Conservation (phyloP, 1,140 invertebrate genomes). For the Aphelinus certus region DNA sequence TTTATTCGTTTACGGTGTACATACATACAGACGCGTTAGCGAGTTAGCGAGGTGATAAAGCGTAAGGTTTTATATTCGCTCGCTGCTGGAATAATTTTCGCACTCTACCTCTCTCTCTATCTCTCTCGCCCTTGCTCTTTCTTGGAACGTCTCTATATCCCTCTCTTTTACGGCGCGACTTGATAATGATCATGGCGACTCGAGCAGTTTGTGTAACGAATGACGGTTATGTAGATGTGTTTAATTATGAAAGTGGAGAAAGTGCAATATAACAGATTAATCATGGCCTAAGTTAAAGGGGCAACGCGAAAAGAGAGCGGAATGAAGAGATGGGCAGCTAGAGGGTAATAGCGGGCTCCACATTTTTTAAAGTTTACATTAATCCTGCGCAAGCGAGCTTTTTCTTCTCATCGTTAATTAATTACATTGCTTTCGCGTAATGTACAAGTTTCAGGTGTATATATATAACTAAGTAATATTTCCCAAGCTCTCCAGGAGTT, state of each 20-base stretch:
- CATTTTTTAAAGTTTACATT: conserved; percentile 17
- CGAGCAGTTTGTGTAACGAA: conserved; percentile 19
- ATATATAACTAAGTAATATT: no score
- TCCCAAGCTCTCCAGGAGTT: no score
- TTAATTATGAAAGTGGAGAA: conserved; percentile 25
- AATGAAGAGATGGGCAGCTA: no score
- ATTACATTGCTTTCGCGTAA: not conserved
- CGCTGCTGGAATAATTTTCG: not conserved
- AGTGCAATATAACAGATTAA: conserved; percentile 25
- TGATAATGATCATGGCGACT: conserved; percentile 23
- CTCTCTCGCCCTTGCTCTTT: not conserved
- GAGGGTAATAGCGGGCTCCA: not conserved
- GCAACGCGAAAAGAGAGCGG: not conserved
- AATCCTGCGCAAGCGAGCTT: not conserved
- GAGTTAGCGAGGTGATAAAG: conserved; percentile 14
- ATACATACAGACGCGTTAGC: not conserved
- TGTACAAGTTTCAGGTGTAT: no score
- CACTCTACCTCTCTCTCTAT: no score
- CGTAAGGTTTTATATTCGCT: not conserved
- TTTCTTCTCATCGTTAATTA: conserved; percentile 17
- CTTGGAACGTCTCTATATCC: not conserved
- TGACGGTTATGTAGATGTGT: conserved; percentile 22
- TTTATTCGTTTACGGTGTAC: conserved; percentile 1
- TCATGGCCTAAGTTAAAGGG: conserved; percentile 5
- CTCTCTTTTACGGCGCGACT: not conserved